Percentiles rank a stretch among this genome's conserved stretches.
phyloP scores from a whole-genome alignment of 2,113 vertebrate genomes.

The Albula goreensis region DNA sequence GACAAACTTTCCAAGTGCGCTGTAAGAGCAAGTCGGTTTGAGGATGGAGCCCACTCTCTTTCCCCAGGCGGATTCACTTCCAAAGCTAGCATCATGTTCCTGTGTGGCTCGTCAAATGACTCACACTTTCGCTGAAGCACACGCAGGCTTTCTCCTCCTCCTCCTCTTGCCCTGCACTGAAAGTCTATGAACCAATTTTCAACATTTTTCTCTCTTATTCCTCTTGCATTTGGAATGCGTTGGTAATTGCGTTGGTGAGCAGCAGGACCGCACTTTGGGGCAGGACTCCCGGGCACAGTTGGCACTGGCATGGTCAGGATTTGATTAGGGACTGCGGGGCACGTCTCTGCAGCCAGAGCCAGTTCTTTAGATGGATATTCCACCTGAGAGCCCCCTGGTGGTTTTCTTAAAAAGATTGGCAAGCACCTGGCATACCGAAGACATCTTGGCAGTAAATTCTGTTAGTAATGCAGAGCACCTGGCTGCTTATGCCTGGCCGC shows the following conservation, averaged over 20 bases:
- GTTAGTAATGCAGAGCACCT: neutral
- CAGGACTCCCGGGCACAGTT: neutral
- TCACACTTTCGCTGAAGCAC: neutral
- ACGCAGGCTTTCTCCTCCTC: neutral
- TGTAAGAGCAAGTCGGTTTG: neutral
- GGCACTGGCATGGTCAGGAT: neutral
- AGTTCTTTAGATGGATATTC: neutral
- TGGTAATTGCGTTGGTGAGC: neutral
- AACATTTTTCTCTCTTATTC: neutral
- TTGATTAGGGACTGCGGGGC: neutral
- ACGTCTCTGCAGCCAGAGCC: neutral
- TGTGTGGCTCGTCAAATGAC: neutral
- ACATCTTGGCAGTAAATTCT: neutral
- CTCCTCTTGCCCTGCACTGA: neutral
- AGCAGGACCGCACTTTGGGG: neutral
- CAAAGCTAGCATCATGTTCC: neutral
- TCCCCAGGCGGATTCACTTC: neutral
- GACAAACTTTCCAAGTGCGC: neutral
- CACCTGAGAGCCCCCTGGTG: neutral
- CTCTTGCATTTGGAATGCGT: neutral
- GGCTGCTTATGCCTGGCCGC: slow-evolving; percentile 6
- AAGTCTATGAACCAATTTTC: neutral
- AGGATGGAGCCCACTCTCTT: neutral
- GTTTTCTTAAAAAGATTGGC: neutral
- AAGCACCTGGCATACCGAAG: neutral